A percentile compares a stretch with the other conserved stretches of the same genome.
Evolutionary conservation across 2,888 invertebrate species (phyloP).

Genomic region (Linnaemya tessellans): DNA sequence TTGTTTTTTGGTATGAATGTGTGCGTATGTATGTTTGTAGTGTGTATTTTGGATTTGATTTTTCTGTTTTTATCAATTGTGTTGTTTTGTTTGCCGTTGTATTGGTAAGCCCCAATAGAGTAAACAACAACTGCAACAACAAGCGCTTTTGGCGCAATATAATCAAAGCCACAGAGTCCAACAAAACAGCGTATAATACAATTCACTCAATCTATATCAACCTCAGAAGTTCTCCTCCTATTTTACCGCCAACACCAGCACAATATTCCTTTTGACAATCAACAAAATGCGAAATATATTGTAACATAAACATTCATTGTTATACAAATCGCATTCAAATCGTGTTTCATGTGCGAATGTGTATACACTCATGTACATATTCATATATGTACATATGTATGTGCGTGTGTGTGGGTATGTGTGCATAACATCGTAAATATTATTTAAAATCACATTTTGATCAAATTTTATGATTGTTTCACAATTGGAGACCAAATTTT

Average conservation of each 20-base stretch:
- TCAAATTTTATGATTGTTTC: slow-evolving; percentile 72
- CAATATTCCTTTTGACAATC: slow-evolving; percentile 36
- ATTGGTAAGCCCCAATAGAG: slow-evolving; percentile 69
- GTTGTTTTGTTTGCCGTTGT: slow-evolving; percentile 40
- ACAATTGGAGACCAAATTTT: slow-evolving; percentile 71
- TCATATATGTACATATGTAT: background rate
- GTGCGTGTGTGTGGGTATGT: background rate
- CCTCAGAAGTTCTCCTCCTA: background rate
- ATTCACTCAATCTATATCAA: slow-evolving; percentile 67
- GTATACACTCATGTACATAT: background rate
- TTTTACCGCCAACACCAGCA: background rate
- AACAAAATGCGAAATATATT: slow-evolving; percentile 52
- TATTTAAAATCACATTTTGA: slow-evolving; percentile 64
- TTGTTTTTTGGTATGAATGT: slow-evolving; percentile 3
- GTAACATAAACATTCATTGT: slow-evolving; percentile 57
- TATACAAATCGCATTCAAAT: slow-evolving; percentile 55
- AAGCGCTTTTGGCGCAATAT: slow-evolving; percentile 71
- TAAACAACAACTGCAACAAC: slow-evolving; percentile 60
- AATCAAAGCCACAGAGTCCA: slow-evolving; percentile 72
- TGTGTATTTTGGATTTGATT: slow-evolving; percentile 54
- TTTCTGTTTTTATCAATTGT: slow-evolving; percentile 60
- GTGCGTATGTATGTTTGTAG: background rate
- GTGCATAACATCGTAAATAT: slow-evolving; percentile 44
- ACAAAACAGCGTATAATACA: slow-evolving; percentile 62
- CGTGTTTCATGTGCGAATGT: slow-evolving; percentile 25